Evolutionary conservation across 2,797 vertebrate species (phyloP), one percentile per base, ranked within the genome.

Genomic region (Manis javanica): DNA sequence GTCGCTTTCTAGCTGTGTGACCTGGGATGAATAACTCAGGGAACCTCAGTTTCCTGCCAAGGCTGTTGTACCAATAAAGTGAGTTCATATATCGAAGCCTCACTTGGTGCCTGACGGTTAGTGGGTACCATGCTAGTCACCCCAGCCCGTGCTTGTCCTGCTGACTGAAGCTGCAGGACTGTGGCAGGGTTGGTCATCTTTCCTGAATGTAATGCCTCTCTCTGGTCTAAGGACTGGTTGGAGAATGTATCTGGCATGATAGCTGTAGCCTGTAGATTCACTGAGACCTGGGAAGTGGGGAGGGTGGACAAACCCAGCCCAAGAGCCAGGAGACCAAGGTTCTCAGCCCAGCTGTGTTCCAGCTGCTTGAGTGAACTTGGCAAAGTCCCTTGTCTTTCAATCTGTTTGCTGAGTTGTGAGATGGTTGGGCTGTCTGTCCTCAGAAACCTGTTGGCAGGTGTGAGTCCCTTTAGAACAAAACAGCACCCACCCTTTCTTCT

Each of bases 291-390:
- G 46, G 37, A 34, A 23, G 49, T 0, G 6, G 13, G 26, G n/a
- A 55, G 18, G 21, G 46, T 23, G 75, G 77, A 37, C 14, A 19
- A 7, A 7, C 49, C 64, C 11, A 23, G 23, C 68, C 63, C 37
- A 18, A 23, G 34, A 82, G 34, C 49, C 53, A 16, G n/a, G 64
- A 83, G 55, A 59, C 61, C 68, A 16, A 46, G 46, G 31, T 93
- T 87, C 87, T 39, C 63, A 91, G 64, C 71, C 72, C 31, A 26
- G 29, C 55, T 91, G 34, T 64, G 63, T 13, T 31, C 59, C 81
- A 75, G 26, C 55, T 85, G 69, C 59, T 63, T 91, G 53, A 23
- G 84, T 78, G 95, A 94, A 92, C 92, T 95, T 96, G 94, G 55
- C 83, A 53, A 74, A 91, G 61, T 53, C 75, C 34, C 59, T 91